Percentiles rank a stretch among this genome's conserved stretches.
These are phyloP conservation scores for Vanessa atalanta DNA, from an alignment of 1,140 invertebrate genomes.

Conservation along the genomic window DNA sequence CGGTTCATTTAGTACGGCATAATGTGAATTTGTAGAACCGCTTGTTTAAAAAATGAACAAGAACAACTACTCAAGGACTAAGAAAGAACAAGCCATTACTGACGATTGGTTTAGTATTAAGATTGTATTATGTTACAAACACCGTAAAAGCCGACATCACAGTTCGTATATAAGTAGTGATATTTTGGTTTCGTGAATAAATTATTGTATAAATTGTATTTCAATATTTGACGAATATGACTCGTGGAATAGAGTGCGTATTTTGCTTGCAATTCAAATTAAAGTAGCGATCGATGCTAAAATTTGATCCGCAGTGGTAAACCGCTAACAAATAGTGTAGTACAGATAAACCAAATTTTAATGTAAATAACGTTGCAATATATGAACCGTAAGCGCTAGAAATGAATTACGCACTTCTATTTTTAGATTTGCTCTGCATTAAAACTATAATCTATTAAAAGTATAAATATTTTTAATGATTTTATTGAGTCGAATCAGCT, in stretches of 20 bases:
- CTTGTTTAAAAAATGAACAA: constrained; percentile 60
- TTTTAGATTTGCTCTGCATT: no score
- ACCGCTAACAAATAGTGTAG: constrained; percentile 4
- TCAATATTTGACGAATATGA: neutral
- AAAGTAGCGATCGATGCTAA: constrained; percentile 5
- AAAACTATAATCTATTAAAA: no score
- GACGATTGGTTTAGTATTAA: constrained; percentile 40
- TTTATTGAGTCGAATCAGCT: no score
- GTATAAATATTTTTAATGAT: no score
- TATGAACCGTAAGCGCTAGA: neutral
- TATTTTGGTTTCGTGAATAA: no score
- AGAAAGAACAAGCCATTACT: constrained; percentile 32
- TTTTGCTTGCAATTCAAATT: neutral
- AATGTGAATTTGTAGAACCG: constrained; percentile 77
- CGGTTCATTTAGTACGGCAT: constrained; percentile 77
- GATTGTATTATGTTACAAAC: no score
- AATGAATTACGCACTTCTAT: no score
- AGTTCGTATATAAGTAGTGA: no score
- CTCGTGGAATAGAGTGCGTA: neutral
- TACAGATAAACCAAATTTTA: constrained; percentile 1
- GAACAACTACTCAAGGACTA: constrained; percentile 38
- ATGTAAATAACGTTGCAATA: neutral
- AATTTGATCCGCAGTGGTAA: constrained; percentile 12
- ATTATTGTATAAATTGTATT: constrained; percentile 40
- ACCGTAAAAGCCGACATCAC: no score